phyloP scores from a whole-genome alignment of 2,797 vertebrate species.

The Epinephelus awoara region DNA sequence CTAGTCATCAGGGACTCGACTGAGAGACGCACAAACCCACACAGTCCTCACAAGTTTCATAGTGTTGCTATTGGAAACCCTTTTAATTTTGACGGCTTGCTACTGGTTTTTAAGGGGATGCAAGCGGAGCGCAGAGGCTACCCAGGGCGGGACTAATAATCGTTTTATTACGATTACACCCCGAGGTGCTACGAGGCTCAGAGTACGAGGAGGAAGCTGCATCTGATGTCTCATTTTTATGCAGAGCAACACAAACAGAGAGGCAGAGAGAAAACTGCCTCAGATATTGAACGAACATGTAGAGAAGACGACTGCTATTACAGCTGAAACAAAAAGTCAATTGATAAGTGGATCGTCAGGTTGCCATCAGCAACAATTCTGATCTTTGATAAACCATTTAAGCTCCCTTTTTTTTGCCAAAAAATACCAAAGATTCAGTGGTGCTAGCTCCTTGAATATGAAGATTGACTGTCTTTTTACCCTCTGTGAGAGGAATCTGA shows the following conservation, averaged over 20 bases:
- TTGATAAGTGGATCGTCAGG: background rate
- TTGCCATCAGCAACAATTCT: background rate
- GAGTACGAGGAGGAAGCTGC: slow-evolving; percentile 49
- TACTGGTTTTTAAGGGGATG: slow-evolving; percentile 54
- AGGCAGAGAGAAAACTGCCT: slow-evolving; percentile 13
- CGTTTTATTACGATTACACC: slow-evolving; percentile 71
- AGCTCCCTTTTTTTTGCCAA: background rate
- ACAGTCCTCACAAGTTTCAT: slow-evolving; percentile 30
- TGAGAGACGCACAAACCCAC: slow-evolving; percentile 18
- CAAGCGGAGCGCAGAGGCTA: slow-evolving; percentile 41
- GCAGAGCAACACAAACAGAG: slow-evolving; percentile 22
- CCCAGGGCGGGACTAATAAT: slow-evolving; percentile 69
- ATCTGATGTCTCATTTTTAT: slow-evolving; percentile 52
- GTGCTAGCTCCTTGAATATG: background rate
- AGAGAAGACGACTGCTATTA: background rate
- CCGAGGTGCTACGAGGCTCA: slow-evolving; percentile 50
- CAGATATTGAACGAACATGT: background rate
- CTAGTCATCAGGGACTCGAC: slow-evolving; percentile 37
- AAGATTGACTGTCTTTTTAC: background rate
- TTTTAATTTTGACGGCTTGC: slow-evolving; percentile 63
- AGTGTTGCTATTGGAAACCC: slow-evolving; percentile 76
- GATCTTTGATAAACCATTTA: background rate
- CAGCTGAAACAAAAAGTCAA: background rate
- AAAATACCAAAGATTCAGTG: background rate
- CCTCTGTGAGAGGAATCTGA: background rate